Evolutionary conservation across 2,888 invertebrate species (phyloP), one percentile per base, ranked within the genome.

Genomic region (Dioctria linearis): DNA sequence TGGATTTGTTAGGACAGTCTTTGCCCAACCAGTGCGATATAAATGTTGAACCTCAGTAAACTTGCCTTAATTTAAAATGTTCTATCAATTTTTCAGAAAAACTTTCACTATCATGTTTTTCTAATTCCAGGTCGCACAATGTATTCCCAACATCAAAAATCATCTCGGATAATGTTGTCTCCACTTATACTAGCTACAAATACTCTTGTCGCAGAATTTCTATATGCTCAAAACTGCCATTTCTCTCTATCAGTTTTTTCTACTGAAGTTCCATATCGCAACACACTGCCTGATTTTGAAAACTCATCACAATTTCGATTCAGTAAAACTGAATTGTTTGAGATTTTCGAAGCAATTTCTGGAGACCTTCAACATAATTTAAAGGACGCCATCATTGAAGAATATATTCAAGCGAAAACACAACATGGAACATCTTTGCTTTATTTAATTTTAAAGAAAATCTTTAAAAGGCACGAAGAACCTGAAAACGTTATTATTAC

Each of bases 181-280:
- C 88, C 89, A 2, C 63, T 88, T 63, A 82, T 85, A 4, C 79
- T 87, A 80, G 86, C 85, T 0, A 73, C 89, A 63, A 87, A 88
- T 81, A 88, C 88, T 2, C 84, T 89, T n/a, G 87, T 88, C 0
- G 88, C 88, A 0, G 89, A 89, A 81, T 89, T 88, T 79, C 85
- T 89, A 3, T 87, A 88, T 80, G 85, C 85, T 5, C 87, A 89
- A 81, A 87, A 88, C 80, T 88, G 87, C 69, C 89, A 88, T 79
- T 88, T 87, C 59, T 85, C 88, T 6, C 83, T 89, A 6, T 89
- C 89, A 2, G 88, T 88, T 8, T 88, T 87, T 84, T 87, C 87
- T 81, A 87, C 87, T 3, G 89, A 89, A 84, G 85, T 87, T 42
- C 88, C 88, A 3, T 86, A 86, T 79, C 86, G 86, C 3, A 86